Evolutionary conservation across 2,113 vertebrate species (phyloP).

Genomic region (Puntigrus tetrazona): DNA sequence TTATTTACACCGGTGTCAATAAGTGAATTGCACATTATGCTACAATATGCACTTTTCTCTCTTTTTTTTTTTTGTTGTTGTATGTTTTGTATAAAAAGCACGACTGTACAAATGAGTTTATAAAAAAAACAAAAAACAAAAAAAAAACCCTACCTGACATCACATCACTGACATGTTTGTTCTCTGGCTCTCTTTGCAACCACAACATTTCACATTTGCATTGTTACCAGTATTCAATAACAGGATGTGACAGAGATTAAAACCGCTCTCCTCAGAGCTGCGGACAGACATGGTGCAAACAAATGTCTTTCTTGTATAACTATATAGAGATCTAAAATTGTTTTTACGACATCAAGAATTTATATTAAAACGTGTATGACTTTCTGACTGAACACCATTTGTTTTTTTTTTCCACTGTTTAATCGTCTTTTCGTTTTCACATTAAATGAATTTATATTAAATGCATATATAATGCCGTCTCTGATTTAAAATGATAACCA

Average conservation of each 20-base stretch:
- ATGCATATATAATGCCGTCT: neutral
- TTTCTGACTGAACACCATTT: neutral
- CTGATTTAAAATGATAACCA: neutral
- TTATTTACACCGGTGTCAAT: constrained; percentile 23
- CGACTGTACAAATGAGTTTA: neutral
- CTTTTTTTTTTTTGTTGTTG: neutral
- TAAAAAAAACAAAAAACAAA: neutral
- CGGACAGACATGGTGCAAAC: neutral
- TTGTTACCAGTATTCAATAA: neutral
- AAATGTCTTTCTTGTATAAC: neutral
- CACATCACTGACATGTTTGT: neutral
- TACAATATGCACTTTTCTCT: neutral
- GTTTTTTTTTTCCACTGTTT: neutral
- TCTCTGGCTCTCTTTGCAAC: neutral
- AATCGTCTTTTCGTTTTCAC: neutral
- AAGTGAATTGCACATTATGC: neutral
- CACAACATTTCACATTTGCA: neutral
- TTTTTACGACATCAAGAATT: neutral
- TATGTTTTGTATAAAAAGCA: neutral
- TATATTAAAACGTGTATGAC: neutral
- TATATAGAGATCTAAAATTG: neutral
- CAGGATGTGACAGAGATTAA: neutral
- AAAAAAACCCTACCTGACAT: neutral
- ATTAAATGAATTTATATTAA: neutral
- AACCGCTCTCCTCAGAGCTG: neutral